phyloP scores from a whole-genome alignment of 2,888 invertebrate genomes.

The Endomychus coccineus region DNA sequence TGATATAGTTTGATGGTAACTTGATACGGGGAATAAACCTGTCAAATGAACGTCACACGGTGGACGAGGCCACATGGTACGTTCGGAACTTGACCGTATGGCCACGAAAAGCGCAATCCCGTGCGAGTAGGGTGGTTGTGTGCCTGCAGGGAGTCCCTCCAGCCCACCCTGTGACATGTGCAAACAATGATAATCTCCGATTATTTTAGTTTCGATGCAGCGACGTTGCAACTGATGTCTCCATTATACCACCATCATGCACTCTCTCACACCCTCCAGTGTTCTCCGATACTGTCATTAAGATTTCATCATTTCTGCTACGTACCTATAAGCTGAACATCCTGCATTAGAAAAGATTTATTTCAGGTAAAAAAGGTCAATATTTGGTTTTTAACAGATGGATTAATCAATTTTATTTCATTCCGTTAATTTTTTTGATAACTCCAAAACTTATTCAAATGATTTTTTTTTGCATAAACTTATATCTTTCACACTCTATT shows the following conservation, averaged over 20 bases:
- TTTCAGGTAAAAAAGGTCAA: too few relatives aligned
- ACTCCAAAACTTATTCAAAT: too few relatives aligned
- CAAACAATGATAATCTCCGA: slow-evolving; percentile 44
- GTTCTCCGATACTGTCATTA: too few relatives aligned
- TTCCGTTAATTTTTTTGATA: too few relatives aligned
- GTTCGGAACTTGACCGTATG: slow-evolving; percentile 41
- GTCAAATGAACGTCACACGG: slow-evolving; percentile 19
- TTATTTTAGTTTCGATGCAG: slow-evolving; percentile 39
- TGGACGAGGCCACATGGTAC: slow-evolving; percentile 15
- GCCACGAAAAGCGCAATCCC: slow-evolving; percentile 37
- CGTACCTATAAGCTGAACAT: too few relatives aligned
- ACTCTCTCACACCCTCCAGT: background rate
- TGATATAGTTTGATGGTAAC: slow-evolving; percentile 28
- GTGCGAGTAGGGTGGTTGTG: slow-evolving; percentile 10
- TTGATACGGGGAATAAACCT: slow-evolving; percentile 25
- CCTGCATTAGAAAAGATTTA: too few relatives aligned
- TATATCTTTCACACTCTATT: too few relatives aligned
- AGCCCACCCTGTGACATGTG: too few relatives aligned
- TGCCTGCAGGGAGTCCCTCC: slow-evolving; percentile 25
- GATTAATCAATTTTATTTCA: too few relatives aligned
- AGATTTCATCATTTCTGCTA: too few relatives aligned
- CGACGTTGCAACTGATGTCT: slow-evolving; percentile 12
- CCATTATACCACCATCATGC: slow-evolving; percentile 11
- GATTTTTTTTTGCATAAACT: too few relatives aligned
- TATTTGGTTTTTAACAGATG: too few relatives aligned